Percentiles rank a stretch among this genome's conserved stretches.
phyloP scores from a whole-genome alignment of 1,140 invertebrate genomes.

The Odontomachus brunneus region DNA sequence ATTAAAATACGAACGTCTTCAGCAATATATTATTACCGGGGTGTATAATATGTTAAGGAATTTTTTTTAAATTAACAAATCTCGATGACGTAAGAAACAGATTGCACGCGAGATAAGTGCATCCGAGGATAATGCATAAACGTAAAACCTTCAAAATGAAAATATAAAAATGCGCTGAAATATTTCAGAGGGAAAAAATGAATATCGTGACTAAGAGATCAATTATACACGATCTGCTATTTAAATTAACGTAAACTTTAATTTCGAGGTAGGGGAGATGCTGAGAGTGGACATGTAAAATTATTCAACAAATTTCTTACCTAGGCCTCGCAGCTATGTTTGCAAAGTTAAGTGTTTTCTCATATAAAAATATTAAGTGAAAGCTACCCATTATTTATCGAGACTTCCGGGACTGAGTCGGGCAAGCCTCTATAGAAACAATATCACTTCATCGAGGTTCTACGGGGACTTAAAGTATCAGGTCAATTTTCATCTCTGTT shows the following conservation, averaged over 20 bases:
- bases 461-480: background rate
- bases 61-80: too few species aligned
- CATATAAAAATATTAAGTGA: background rate
- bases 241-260: background rate
- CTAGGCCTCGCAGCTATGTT: background rate
- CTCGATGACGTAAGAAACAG: background rate
- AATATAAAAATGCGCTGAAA: background rate
- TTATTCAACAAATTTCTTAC: constrained; percentile 25
- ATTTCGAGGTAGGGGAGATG: background rate
- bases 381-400: constrained; percentile 26
- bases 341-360: constrained; percentile 16
- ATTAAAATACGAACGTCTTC: too few species aligned
- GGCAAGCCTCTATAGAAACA: constrained; percentile 14
- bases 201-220: background rate
- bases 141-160: background rate
- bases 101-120: background rate
- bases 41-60: too few species aligned
- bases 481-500: background rate
- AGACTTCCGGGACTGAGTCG: background rate
- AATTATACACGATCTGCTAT: background rate
- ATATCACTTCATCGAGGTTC: background rate
- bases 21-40: too few species aligned
- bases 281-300: background rate
- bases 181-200: background rate
- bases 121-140: background rate